These are phyloP conservation scores for Agrotis exclamationis DNA, from an alignment of 2,888 invertebrate genomes.

Conservation along the genomic window DNA sequence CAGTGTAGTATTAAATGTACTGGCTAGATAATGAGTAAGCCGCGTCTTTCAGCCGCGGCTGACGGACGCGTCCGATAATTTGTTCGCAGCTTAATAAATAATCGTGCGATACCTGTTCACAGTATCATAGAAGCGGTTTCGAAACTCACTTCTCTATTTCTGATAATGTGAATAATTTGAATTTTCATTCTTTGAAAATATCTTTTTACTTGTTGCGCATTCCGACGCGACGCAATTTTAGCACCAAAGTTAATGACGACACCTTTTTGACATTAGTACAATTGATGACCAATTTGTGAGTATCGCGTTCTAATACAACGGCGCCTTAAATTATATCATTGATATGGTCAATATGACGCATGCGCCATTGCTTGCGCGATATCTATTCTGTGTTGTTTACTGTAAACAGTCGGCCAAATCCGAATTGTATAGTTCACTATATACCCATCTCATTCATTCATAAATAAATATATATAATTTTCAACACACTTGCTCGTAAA, in stretches of 20 bases:
- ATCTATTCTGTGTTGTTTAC: neutral
- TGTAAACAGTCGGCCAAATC: slow-evolving; percentile 2
- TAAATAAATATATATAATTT: slow-evolving; percentile 3
- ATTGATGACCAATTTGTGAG: neutral
- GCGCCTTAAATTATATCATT: neutral
- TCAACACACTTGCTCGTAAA: too few species aligned
- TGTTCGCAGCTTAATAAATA: too few species aligned
- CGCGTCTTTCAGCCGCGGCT: too few species aligned
- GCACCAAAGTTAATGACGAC: neutral
- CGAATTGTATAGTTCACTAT: neutral
- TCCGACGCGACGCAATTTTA: too few species aligned
- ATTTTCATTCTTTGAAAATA: too few species aligned
- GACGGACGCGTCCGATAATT: too few species aligned
- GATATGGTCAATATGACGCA: slow-evolving; percentile 36
- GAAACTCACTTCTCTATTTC: neutral
- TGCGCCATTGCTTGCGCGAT: slow-evolving; percentile 26
- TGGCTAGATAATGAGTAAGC: too few species aligned
- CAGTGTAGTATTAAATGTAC: too few species aligned
- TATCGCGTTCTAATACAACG: slow-evolving; percentile 1
- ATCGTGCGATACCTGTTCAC: neutral
- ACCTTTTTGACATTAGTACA: neutral
- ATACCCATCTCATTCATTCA: neutral
- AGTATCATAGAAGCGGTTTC: neutral
- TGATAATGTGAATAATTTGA: too few species aligned
- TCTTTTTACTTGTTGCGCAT: too few species aligned